Conservation (phyloP, 2,113 vertebrate species). For the Oncorhynchus nerka region DNA sequence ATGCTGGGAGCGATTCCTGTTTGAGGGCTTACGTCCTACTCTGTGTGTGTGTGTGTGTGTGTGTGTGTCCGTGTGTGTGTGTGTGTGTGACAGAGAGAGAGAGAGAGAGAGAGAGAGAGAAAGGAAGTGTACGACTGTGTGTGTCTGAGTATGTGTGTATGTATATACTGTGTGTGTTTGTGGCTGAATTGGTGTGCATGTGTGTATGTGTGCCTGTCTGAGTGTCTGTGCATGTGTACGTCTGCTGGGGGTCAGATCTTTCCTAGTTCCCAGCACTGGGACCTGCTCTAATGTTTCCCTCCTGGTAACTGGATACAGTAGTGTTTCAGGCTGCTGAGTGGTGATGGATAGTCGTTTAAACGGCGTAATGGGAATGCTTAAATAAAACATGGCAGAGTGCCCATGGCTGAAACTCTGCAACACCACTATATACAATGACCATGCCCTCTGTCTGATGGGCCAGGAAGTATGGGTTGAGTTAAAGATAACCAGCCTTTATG, state of each 20-base stretch:
- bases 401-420: slow-evolving; percentile 5
- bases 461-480: too few species aligned
- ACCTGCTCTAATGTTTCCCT: slow-evolving; percentile 23
- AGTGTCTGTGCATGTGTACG: slow-evolving; percentile 22
- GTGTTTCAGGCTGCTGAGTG: slow-evolving; percentile 31
- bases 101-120: too few species aligned
- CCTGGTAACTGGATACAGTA: slow-evolving; percentile 35
- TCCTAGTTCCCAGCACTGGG: not conserved
- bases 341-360: slow-evolving; percentile 38
- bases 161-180: too few species aligned
- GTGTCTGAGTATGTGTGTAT: too few species aligned
- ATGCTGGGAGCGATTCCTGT: slow-evolving; percentile 56
- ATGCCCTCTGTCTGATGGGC: not conserved
- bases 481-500: too few species aligned
- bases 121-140: too few species aligned
- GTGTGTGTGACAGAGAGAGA: too few species aligned
- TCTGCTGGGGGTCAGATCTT: slow-evolving; percentile 20
- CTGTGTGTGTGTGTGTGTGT: slow-evolving; percentile 37
- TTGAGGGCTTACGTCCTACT: slow-evolving; percentile 38
- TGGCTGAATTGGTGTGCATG: not conserved
- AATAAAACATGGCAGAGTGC: slow-evolving; percentile 12
- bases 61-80: not conserved
- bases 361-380: slow-evolving; percentile 9
- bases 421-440: slow-evolving; percentile 12
- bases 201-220: too few species aligned